Evolutionary conservation across 2,797 vertebrate genomes (phyloP).

Genomic region (Enteromius afrohamiltoni): DNA sequence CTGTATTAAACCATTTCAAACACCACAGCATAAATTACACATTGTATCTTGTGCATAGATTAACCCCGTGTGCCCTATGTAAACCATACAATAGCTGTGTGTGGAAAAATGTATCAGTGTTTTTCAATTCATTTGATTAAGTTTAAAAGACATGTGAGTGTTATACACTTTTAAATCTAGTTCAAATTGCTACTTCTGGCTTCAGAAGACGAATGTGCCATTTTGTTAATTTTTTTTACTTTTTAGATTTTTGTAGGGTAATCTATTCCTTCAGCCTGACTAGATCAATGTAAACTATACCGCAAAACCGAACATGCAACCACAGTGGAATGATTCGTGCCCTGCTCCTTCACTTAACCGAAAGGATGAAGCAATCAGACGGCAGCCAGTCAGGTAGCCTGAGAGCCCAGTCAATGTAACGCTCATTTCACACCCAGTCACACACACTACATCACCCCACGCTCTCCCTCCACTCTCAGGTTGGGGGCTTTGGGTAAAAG

Average conservation of each 20-base stretch:
- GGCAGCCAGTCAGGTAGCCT: slow-evolving; percentile 45
- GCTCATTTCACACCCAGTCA: slow-evolving; percentile 56
- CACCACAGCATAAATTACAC: slow-evolving; percentile 18
- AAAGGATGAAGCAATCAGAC: slow-evolving; percentile 56
- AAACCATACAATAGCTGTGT: background rate
- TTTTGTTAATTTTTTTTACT: background rate
- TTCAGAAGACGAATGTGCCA: background rate
- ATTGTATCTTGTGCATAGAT: background rate
- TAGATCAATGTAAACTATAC: slow-evolving; percentile 11
- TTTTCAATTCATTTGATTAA: background rate
- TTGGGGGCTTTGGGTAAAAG: slow-evolving; percentile 19
- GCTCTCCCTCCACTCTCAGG: slow-evolving; percentile 33
- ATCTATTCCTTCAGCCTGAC: slow-evolving; percentile 26
- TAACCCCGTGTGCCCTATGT: background rate
- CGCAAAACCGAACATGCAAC: background rate
- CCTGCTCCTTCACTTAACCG: slow-evolving; percentile 45
- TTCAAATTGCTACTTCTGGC: background rate
- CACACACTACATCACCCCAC: slow-evolving; percentile 47
- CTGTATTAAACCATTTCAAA: slow-evolving; percentile 6
- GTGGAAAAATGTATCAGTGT: background rate
- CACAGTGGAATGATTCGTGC: slow-evolving; percentile 16
- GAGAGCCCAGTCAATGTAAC: slow-evolving; percentile 57
- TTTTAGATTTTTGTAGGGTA: background rate
- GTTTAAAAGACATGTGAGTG: background rate
- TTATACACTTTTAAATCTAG: background rate